phyloP scores from a whole-genome alignment of 2,113 vertebrate species.

The Crocuta crocuta region DNA sequence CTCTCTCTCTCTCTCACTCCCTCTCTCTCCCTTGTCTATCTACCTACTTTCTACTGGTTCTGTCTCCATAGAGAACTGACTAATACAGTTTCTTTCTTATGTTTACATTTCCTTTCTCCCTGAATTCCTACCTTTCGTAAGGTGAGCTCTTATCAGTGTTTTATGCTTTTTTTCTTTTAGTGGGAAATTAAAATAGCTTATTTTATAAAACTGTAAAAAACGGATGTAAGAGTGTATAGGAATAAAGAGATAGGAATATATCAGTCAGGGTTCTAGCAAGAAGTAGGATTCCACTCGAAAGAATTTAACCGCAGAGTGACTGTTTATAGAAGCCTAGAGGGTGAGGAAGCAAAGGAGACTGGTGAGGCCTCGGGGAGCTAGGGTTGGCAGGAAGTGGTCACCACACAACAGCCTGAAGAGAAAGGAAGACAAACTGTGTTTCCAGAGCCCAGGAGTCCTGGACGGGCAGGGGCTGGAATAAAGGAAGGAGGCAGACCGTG shows the following conservation, averaged over 20 bases:
- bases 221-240: neutral
- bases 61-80: neutral
- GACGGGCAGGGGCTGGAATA: neutral
- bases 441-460: too few relatives aligned
- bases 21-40: neutral
- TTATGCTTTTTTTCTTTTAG: neutral
- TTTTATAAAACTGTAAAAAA: neutral
- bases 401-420: neutral
- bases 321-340: neutral
- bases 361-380: neutral
- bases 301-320: neutral
- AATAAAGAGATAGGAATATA: neutral
- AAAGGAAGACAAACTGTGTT: neutral
- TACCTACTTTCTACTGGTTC: neutral
- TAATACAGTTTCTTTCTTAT: neutral
- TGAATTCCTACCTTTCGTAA: neutral
- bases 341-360: neutral
- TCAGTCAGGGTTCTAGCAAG: neutral
- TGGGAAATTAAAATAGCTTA: conserved; percentile 5
- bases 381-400: neutral
- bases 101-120: neutral
- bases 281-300: neutral
- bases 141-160: neutral
- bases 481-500: neutral
- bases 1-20: neutral